phyloP scores from a whole-genome alignment of 1,140 invertebrate genomes.

The Caenorhabditis brenneri region DNA sequence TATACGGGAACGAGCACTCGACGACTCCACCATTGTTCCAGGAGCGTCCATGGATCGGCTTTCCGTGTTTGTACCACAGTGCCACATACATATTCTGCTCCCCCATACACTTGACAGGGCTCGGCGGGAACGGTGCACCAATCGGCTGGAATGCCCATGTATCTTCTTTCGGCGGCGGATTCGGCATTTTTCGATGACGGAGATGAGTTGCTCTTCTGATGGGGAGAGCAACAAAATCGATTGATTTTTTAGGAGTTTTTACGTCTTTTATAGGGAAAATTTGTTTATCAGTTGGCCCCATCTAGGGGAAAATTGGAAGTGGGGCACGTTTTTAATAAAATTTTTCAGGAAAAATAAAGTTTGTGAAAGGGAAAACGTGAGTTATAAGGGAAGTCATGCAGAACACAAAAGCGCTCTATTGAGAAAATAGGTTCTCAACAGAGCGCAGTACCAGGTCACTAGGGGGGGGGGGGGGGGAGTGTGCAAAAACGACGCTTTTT shows the following conservation, averaged over 20 bases:
- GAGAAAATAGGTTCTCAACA: no score
- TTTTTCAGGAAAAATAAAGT: no score
- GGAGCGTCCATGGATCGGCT: not conserved
- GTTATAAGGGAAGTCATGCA: no score
- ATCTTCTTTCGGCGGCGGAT: conserved; percentile 41
- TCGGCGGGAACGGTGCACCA: not conserved
- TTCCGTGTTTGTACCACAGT: conserved; percentile 53
- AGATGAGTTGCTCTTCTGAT: no score
- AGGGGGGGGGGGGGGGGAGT: no score
- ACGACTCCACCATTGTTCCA: conserved; percentile 55
- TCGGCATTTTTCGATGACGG: not conserved
- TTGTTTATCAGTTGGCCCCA: not conserved
- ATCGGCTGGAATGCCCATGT: conserved; percentile 47
- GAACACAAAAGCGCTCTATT: no score
- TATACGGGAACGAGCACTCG: conserved; percentile 49
- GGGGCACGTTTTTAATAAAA: not conserved
- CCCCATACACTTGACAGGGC: conserved; percentile 39
- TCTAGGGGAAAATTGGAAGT: no score
- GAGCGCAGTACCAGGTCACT: no score
- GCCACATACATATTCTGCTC: conserved; percentile 51
- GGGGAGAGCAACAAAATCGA: no score
- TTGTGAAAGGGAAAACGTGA: no score
- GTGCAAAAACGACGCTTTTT: no score
- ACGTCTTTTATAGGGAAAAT: not conserved
- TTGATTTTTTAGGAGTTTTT: not conserved